Evolutionary conservation across 2,113 vertebrate species (phyloP).

Genomic region (Scytalopus superciliaris): DNA sequence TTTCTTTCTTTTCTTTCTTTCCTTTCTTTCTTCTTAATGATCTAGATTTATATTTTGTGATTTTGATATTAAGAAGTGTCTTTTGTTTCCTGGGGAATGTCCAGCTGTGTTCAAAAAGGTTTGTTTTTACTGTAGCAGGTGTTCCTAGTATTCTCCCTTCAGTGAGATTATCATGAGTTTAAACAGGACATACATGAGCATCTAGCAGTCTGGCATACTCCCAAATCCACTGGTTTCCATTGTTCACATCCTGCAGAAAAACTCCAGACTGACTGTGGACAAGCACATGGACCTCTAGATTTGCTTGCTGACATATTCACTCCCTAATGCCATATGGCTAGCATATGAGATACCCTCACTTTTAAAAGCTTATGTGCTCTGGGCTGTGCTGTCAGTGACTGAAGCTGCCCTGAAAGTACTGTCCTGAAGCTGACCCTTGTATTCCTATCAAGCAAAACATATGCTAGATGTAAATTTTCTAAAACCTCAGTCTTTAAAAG

Average conservation of each 20-base stretch:
- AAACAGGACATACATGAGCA: neutral
- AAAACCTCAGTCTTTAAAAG: neutral
- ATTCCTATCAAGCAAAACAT: neutral
- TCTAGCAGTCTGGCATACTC: neutral
- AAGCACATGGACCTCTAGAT: neutral
- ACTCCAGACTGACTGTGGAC: neutral
- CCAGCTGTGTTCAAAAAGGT: neutral
- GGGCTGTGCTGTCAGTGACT: neutral
- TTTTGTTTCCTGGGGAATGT: neutral
- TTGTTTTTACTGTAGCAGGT: neutral
- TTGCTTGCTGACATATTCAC: neutral
- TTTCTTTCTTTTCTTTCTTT: neutral
- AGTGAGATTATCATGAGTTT: neutral
- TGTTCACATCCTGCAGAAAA: neutral
- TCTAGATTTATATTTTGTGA: neutral
- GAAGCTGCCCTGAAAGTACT: neutral
- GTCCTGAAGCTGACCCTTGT: neutral
- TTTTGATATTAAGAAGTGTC: neutral
- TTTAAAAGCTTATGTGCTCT: neutral
- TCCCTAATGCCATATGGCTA: neutral
- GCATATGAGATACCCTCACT: neutral
- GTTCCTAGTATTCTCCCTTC: neutral
- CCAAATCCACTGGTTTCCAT: neutral
- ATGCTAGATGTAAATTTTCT: neutral
- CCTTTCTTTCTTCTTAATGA: neutral